Conservation (phyloP, 2,797 vertebrate species). For the Mormyrus proboscirostris region DNA sequence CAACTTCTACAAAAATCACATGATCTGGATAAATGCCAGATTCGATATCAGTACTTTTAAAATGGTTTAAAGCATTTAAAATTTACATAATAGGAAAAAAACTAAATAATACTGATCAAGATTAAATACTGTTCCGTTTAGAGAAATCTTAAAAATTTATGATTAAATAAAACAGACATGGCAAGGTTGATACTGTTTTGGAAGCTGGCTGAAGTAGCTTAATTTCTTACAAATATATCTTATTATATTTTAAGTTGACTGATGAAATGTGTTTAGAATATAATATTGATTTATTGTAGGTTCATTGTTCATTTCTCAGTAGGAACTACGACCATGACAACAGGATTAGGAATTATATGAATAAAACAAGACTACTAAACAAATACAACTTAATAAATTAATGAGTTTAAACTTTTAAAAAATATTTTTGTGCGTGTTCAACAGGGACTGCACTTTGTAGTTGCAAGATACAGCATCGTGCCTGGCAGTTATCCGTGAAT, state of each 20-base stretch:
- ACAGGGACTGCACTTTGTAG: neutral
- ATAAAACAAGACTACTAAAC: neutral
- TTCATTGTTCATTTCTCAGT: neutral
- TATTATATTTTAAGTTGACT: neutral
- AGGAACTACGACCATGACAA: neutral
- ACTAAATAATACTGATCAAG: neutral
- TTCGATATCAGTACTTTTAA: neutral
- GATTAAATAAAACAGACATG: neutral
- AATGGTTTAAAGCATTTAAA: neutral
- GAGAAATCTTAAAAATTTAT: neutral
- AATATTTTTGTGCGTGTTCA: neutral
- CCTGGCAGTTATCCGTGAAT: slow-evolving; percentile 27
- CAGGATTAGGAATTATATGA: neutral
- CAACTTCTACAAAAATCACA: neutral
- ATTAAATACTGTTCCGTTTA: neutral
- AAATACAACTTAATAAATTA: neutral
- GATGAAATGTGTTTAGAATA: neutral
- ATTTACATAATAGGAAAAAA: neutral
- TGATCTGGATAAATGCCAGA: neutral
- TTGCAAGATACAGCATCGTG: neutral
- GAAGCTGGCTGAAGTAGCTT: neutral
- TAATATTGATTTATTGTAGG: neutral
- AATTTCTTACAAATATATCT: neutral
- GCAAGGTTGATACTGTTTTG: neutral
- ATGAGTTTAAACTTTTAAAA: slow-evolving; percentile 20